phyloP scores from a whole-genome alignment of 2,797 vertebrate genomes.

The Netta rufina region DNA sequence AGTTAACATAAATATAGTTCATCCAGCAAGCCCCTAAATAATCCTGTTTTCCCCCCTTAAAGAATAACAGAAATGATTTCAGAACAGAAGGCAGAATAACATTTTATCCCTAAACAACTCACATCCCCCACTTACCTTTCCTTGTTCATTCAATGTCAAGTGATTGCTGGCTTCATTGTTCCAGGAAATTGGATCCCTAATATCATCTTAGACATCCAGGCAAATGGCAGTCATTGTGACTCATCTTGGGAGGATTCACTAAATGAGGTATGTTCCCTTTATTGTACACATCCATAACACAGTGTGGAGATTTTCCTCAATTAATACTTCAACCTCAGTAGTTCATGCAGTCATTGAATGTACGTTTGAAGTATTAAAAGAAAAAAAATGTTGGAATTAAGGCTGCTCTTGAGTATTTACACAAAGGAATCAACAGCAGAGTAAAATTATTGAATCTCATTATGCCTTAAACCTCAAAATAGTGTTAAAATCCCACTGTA shows the following conservation, averaged over 20 bases:
- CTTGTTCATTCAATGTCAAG: neutral
- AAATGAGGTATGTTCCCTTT: slow-evolving; percentile 83
- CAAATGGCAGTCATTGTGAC: slow-evolving; percentile 86
- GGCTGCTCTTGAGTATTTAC: neutral
- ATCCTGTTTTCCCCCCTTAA: neutral
- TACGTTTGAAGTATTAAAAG: neutral
- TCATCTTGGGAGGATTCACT: slow-evolving; percentile 85
- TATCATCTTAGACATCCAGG: slow-evolving; percentile 87
- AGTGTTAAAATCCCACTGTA: neutral
- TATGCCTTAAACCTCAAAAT: neutral
- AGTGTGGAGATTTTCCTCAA: neutral
- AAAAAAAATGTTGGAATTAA: neutral
- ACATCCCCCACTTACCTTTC: neutral
- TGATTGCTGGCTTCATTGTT: slow-evolving; percentile 34
- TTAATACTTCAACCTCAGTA: neutral
- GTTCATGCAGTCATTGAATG: neutral
- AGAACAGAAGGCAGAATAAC: neutral
- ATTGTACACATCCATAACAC: neutral
- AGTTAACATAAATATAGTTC: neutral
- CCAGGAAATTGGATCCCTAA: slow-evolving; percentile 76
- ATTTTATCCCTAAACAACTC: neutral
- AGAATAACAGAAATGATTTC: neutral
- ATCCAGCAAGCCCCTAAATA: neutral
- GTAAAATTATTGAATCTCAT: neutral
- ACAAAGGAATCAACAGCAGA: neutral